Percentiles rank a stretch among this genome's conserved stretches.
These are phyloP conservation scores for Alentia gelatinosa DNA, from an alignment of 2,888 invertebrate species.

Conservation along the genomic window DNA sequence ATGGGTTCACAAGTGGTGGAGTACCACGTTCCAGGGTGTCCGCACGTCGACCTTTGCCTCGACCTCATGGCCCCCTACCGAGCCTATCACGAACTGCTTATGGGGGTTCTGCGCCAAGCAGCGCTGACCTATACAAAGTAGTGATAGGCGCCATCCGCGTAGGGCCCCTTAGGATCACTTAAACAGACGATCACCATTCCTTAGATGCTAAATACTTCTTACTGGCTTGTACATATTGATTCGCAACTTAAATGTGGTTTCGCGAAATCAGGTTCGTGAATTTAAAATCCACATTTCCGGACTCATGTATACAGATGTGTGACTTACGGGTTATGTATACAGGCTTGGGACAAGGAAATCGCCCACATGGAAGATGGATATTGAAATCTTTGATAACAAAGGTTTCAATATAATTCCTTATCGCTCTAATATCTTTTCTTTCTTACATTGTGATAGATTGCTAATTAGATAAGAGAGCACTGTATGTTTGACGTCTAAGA, in stretches of 20 bases:
- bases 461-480: no score
- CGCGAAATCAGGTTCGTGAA: no score
- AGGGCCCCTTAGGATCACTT: background rate
- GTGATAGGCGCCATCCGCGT: background rate
- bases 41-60: conserved; percentile 74
- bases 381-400: no score
- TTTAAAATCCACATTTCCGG: no score
- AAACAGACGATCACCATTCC: background rate
- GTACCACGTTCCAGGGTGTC: conserved; percentile 73
- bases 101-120: conserved; percentile 12
- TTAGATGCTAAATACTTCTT: background rate
- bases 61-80: conserved; percentile 72
- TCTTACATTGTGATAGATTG: no score
- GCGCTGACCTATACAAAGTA: conserved; percentile 13
- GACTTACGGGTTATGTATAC: no score
- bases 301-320: no score
- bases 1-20: conserved; percentile 69
- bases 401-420: no score
- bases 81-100: conserved; percentile 34
- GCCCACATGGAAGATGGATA: no score
- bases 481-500: no score
- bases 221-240: background rate
- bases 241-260: conserved; percentile 1
- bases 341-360: no score
- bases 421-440: no score